These are phyloP conservation scores for Prunella strophiata DNA, from an alignment of 2,797 vertebrate species.

Conservation along the genomic window DNA sequence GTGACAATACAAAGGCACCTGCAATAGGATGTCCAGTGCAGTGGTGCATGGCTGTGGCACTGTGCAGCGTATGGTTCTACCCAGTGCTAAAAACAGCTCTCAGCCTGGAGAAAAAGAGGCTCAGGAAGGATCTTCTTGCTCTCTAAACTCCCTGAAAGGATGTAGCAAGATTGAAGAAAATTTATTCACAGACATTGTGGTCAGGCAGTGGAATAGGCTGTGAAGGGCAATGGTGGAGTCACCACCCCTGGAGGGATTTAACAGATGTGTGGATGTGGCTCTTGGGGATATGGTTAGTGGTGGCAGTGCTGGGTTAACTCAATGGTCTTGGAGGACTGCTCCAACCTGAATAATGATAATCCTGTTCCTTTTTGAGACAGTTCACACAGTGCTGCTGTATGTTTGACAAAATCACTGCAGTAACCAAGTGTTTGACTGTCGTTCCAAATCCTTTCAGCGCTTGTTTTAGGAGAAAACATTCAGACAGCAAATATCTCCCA, in stretches of 20 bases:
- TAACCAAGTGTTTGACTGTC: not conserved
- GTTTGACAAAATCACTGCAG: not conserved
- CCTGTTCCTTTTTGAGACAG: not conserved
- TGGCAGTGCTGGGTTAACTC: not conserved
- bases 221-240: not conserved
- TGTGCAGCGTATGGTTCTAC: not conserved
- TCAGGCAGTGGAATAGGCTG: not conserved
- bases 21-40: not conserved
- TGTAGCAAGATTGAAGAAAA: not conserved
- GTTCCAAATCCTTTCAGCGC: not conserved
- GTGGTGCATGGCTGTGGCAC: rapidly evolving
- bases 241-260: not conserved
- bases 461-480: not conserved
- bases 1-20: no score
- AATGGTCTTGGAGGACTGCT: not conserved
- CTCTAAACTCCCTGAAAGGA: not conserved
- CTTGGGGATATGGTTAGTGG: not conserved
- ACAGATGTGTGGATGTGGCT: not conserved
- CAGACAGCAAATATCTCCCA: not conserved
- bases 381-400: not conserved
- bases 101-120: not conserved
- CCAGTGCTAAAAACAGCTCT: not conserved
- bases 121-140: not conserved
- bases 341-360: not conserved
- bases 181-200: not conserved